A percentile compares a stretch with the other conserved stretches of the same genome.
phyloP scores from a whole-genome alignment of 2,797 vertebrate species.

The Gobionotothen gibberifrons region DNA sequence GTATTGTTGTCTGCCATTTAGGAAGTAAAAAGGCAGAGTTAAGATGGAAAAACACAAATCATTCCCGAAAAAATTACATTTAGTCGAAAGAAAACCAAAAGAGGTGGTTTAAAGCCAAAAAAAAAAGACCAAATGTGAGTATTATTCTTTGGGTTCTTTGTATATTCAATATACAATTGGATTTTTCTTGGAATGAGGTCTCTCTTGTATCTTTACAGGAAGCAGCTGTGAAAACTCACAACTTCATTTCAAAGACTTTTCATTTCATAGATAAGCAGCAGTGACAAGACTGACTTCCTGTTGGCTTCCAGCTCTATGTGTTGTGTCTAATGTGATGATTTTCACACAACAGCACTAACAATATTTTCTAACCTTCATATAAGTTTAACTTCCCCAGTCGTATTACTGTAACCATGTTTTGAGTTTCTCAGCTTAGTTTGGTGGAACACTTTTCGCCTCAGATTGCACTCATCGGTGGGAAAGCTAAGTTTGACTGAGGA shows the following conservation, averaged over 20 bases:
- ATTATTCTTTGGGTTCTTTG: background rate
- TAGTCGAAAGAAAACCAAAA: background rate
- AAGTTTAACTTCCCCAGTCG: background rate
- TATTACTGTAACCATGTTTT: background rate
- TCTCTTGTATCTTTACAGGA: conserved; percentile 6
- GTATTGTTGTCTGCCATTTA: background rate
- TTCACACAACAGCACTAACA: background rate
- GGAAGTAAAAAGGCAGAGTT: background rate
- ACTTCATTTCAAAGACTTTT: background rate
- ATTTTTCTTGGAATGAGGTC: background rate
- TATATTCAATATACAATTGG: background rate
- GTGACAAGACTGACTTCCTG: background rate
- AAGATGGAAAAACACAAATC: background rate
- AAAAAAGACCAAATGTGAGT: too few species aligned
- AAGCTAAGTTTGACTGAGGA: background rate
- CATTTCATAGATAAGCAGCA: background rate
- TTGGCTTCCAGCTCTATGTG: background rate
- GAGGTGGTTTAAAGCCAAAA: background rate
- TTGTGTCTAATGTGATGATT: background rate
- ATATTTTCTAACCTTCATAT: background rate
- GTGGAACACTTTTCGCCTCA: background rate
- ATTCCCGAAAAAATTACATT: background rate
- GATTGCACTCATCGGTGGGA: conserved; percentile 1
- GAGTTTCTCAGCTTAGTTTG: conserved; percentile 1
- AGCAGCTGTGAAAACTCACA: conserved; percentile 2